Percentiles rank a stretch among this genome's conserved stretches.
Evolutionary conservation across 2,797 vertebrate genomes (phyloP).

Genomic region (Threskiornis aethiopicus): DNA sequence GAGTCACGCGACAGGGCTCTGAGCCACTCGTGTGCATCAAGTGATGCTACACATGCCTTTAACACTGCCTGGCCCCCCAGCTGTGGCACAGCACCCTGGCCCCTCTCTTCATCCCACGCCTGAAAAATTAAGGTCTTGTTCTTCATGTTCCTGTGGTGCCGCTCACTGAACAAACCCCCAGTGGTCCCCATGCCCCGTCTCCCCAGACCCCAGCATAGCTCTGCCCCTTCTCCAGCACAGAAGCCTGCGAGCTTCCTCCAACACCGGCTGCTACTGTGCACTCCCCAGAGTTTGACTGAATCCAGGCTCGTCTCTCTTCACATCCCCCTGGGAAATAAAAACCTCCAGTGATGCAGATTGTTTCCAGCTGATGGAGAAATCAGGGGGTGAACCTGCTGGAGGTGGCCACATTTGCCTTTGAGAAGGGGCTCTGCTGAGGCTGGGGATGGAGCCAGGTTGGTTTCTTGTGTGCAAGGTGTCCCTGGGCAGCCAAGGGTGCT

Average conservation of each 20-base stretch:
- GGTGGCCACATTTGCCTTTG: fast-evolving
- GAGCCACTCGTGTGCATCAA: fast-evolving
- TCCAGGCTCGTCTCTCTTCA: neutral
- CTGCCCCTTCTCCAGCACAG: neutral
- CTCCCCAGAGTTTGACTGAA: neutral
- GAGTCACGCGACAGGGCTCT: neutral
- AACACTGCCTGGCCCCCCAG: neutral
- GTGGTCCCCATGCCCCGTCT: fast-evolving
- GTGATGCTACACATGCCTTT: neutral
- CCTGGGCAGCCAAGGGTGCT: neutral
- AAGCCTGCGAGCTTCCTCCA: neutral
- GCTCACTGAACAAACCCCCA: neutral
- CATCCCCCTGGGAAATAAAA: neutral
- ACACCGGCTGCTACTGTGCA: neutral
- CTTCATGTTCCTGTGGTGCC: fast-evolving
- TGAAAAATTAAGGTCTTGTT: neutral
- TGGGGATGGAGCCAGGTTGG: neutral
- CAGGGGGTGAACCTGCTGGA: neutral
- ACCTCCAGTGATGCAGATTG: neutral
- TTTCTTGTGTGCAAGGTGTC: fast-evolving
- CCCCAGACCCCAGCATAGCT: neutral
- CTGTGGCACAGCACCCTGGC: neutral
- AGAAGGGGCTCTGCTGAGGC: neutral
- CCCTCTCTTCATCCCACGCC: neutral
- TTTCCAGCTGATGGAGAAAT: neutral